Base-by-base conservation (phyloP, 1,140 invertebrate species). In the Ips nitidus region DNA sequence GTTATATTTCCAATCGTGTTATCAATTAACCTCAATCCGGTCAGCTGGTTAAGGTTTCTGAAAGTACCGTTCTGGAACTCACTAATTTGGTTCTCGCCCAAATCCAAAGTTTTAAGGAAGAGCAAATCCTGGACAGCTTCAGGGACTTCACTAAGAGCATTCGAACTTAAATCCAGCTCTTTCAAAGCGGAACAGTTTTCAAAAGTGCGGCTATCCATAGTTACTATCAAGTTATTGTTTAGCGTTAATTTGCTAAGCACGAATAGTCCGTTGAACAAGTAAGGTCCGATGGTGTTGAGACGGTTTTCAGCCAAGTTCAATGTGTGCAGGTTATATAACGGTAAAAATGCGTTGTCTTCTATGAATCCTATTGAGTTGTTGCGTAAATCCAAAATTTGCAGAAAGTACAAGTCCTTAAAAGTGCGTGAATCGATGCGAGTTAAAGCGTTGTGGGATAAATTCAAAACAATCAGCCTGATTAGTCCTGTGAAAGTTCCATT, bases 151-250 rank as follows among this genome's bases (percentile, higher is more conserved):
- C 86, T 83, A 57, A 97, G 80, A 71, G 90, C 87, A 82, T 98
- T 98, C 22, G 91, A 90, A 76, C 93, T 91, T 38, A 97, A 83
- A 82, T 95, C 93, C 2, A 98, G 82, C 75, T 95, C 93, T 81
- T 93, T 93, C n/a, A 97, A 82, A 74, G 92, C 91, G 2, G 92
- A 94, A 76, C 92, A 92, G 81, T 95, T 98, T 81, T 88, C 89
- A 76, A 96, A 96, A n/a, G 94, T 90, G 73, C 91, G 88, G 6
- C 86, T 82, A 79, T 94, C 91, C 67, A 96, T 86, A 70, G 83
- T 88, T n/a, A 88, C 87, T 8, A 97, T 87, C 63, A 89, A 82
- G 83, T 96, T 96, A 71, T 92, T 91, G 75, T 94, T 94, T 1
- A 95, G 82, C 5, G 90, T 93, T 8, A 96, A 82, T 79, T 93